phyloP scores from a whole-genome alignment of 2,113 vertebrate species.

The Heterotis niloticus region DNA sequence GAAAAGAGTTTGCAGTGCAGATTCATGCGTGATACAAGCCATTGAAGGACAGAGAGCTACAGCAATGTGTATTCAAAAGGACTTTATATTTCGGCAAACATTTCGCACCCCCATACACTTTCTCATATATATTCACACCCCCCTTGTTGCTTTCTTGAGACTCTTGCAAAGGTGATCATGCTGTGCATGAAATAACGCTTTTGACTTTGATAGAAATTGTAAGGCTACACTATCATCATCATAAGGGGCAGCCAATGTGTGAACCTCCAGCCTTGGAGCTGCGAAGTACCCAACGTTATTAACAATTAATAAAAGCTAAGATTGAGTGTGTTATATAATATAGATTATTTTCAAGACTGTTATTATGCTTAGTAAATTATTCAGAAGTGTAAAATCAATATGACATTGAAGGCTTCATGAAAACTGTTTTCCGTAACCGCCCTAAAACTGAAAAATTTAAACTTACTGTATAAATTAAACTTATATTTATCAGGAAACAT shows the following conservation, averaged over 20 bases:
- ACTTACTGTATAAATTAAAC: background rate
- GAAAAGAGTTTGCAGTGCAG: background rate
- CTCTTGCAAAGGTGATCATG: too few species aligned
- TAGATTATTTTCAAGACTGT: slow-evolving; percentile 8
- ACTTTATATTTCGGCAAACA: too few species aligned
- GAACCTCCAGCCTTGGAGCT: too few species aligned
- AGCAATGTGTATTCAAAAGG: too few species aligned
- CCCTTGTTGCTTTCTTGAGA: too few species aligned
- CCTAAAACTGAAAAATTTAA: slow-evolving; percentile 10
- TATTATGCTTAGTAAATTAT: background rate
- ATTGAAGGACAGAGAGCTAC: background rate
- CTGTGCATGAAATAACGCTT: background rate
- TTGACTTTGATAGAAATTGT: background rate
- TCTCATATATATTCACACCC: too few species aligned
- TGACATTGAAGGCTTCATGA: background rate
- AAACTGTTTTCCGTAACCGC: slow-evolving; percentile 15
- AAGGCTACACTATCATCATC: too few species aligned
- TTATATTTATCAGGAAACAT: background rate
- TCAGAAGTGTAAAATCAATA: slow-evolving; percentile 11
- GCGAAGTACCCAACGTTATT: background rate
- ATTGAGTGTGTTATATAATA: background rate
- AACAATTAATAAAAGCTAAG: slow-evolving; percentile 15
- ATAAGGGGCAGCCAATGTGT: too few species aligned
- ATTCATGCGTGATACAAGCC: background rate
- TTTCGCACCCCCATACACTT: too few species aligned